Conservation (phyloP, 2,113 vertebrate genomes). For the Hemiscyllium ocellatum region DNA sequence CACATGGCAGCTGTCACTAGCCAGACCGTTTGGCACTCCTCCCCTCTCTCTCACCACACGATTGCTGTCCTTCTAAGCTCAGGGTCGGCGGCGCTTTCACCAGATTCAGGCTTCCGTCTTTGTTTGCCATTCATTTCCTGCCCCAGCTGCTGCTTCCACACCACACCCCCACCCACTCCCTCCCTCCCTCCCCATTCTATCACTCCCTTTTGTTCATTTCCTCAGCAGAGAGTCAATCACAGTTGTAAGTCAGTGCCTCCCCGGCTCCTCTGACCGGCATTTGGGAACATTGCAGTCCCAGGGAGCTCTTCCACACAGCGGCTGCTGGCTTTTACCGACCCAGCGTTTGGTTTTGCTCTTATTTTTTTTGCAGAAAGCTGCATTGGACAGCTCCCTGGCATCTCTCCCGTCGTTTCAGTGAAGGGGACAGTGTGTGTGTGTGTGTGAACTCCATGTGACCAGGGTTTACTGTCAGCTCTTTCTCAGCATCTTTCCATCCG, state of each 20-base stretch:
- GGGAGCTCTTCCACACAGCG: neutral
- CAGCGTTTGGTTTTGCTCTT: neutral
- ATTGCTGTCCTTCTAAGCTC: neutral
- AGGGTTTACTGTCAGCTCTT: neutral
- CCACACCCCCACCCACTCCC: neutral
- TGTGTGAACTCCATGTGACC: slow-evolving; percentile 7
- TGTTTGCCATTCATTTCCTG: slow-evolving; percentile 36
- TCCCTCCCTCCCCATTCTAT: neutral
- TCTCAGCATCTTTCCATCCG: neutral
- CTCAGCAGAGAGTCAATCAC: neutral
- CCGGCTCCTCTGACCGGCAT: neutral
- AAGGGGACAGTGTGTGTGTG: neutral
- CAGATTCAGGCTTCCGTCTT: slow-evolving; percentile 30
- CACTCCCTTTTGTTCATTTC: slow-evolving; percentile 33
- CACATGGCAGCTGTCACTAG: neutral
- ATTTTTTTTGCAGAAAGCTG: neutral
- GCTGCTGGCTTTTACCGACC: neutral
- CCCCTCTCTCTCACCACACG: neutral
- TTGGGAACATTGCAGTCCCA: neutral
- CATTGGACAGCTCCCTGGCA: slow-evolving; percentile 14
- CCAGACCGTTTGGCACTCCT: neutral
- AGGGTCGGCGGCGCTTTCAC: neutral
- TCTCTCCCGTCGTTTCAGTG: neutral
- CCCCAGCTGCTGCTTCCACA: neutral
- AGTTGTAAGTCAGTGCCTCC: too few relatives aligned